Percentiles rank a stretch among this genome's conserved stretches.
Evolutionary conservation across 2,113 vertebrate genomes (phyloP).

Genomic region (Nipponia nippon): DNA sequence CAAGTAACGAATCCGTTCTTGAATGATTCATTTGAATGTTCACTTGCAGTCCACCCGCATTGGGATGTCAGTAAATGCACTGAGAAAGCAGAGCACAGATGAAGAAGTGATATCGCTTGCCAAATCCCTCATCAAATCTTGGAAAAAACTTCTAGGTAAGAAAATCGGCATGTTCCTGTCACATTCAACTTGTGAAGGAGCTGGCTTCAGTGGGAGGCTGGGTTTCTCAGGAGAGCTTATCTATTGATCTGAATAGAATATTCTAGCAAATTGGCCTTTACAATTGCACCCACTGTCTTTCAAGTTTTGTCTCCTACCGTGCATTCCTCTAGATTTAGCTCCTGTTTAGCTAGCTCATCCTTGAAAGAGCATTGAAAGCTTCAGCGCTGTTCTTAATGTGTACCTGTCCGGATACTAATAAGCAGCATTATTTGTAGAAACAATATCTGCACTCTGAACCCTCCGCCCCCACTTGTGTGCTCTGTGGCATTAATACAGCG

Average conservation of each 20-base stretch:
- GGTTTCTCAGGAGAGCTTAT: background rate
- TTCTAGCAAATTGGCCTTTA: background rate
- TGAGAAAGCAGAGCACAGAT: slow-evolving; percentile 93
- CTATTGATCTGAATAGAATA: background rate
- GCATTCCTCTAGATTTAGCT: background rate
- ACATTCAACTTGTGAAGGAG: background rate
- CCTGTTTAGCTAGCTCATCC: background rate
- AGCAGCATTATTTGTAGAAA: background rate
- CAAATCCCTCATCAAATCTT: slow-evolving; percentile 94
- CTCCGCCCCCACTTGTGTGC: background rate
- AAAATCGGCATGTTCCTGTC: background rate
- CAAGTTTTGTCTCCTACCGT: background rate
- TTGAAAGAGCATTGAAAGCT: background rate
- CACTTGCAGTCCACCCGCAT: slow-evolving; percentile 88
- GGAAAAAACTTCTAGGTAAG: slow-evolving; percentile 94
- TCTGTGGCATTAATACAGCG: background rate
- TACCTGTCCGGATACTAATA: background rate
- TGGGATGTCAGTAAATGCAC: slow-evolving; percentile 94
- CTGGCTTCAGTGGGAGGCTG: background rate
- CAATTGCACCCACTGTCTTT: background rate
- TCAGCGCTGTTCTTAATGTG: background rate
- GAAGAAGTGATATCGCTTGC: slow-evolving; percentile 91
- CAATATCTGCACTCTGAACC: background rate
- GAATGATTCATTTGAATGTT: background rate
- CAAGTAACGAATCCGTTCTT: background rate